These are phyloP conservation scores for Chlorodrepanis virens DNA, from an alignment of 2,113 vertebrate species.

Conservation along the genomic window DNA sequence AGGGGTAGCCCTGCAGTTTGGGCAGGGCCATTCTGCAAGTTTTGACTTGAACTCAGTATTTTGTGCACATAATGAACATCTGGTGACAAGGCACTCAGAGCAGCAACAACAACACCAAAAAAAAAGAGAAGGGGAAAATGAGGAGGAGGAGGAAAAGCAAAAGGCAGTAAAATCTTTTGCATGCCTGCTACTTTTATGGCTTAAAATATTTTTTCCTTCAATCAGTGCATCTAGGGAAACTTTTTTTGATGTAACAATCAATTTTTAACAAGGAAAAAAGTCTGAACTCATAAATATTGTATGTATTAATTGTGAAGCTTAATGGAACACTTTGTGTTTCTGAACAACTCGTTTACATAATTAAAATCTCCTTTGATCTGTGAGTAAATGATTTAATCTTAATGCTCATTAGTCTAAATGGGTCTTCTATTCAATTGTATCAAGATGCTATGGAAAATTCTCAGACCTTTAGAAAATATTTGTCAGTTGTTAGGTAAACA, in stretches of 20 bases:
- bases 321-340: constrained; percentile 78
- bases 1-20: neutral
- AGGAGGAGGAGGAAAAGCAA: constrained; percentile 58
- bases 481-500: constrained; percentile 64
- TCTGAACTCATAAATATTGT: constrained; percentile 72
- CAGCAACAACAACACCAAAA: neutral
- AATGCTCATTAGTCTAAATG: constrained; percentile 77
- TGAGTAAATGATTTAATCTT: constrained; percentile 79
- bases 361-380: constrained; percentile 82
- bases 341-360: constrained; percentile 78
- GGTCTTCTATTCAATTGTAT: constrained; percentile 74
- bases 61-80: constrained; percentile 74
- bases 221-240: constrained; percentile 57
- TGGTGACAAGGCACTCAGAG: constrained; percentile 71
- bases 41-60: constrained; percentile 1
- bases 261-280: constrained; percentile 70
- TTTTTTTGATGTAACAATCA: constrained; percentile 70
- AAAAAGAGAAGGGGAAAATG: neutral
- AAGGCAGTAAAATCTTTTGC: constrained; percentile 68
- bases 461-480: constrained; percentile 65
- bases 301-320: constrained; percentile 76
- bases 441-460: constrained; percentile 74
- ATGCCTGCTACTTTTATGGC: constrained; percentile 67
- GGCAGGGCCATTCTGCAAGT: constrained; percentile 14
- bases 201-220: constrained; percentile 60